Evolutionary conservation across 2,113 vertebrate genomes (phyloP), one percentile per base, ranked within the genome.

Genomic region (Haliaeetus leucogaster): DNA sequence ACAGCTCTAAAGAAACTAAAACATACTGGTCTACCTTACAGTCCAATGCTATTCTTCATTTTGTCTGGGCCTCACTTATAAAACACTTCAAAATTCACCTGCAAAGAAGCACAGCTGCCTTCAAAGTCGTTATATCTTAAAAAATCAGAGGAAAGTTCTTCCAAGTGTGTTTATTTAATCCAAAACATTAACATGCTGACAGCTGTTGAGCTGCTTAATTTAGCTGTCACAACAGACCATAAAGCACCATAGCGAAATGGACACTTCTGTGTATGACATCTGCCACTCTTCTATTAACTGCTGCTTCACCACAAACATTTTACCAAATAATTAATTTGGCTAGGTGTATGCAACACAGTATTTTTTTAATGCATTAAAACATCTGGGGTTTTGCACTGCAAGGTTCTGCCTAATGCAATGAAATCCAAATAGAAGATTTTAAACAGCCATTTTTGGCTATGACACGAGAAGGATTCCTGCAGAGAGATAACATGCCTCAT

Each of bases 291-390:
- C 92, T 86, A 47, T 36, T 91, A 63, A 86, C 53, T 71, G 72
- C 90, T 78, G 43, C 70, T 87, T 74, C 59, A 47, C 22, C 95
- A 93, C 91, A 88, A 97, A 93, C 74, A 70, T 93, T 96, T 91
- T 74, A 87, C 68, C 5, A 0, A 94, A 92, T 92, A 96, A 97
- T 91, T 97, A 92, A 93, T 94, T 95, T 96, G 97, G 95, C 87
- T 76, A 97, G 93, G 93, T 94, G 78, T 50, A 93, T 66, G 63
- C 90, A 94, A 82, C 77, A 71, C 85, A 95, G 81, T 70, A 53
- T 16, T 36, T 58, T 90, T 94, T 79, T 61, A 40, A 93, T 86
- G 85, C 82, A 93, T 88, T 97, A 81, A 97, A 96, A 98, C 97
- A 98, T 97, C 96, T 97, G 97, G 93, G 89, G 1, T 96, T 97